Conservation (phyloP, 2,888 invertebrate species). For the Marronus borbonicus region DNA sequence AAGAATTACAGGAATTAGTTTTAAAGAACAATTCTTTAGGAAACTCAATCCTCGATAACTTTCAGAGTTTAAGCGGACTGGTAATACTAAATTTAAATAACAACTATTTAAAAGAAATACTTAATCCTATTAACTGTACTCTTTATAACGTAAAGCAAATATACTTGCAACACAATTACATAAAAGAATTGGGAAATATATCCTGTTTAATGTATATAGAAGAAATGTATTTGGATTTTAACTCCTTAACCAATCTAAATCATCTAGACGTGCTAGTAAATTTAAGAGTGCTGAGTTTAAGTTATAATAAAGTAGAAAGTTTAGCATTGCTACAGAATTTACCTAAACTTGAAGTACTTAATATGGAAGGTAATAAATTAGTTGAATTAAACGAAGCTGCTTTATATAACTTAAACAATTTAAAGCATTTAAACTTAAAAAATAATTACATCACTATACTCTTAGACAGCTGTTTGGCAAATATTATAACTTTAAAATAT, state of each 20-base stretch:
- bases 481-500: conserved; percentile 20
- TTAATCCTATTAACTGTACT: conserved; percentile 23
- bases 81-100: conserved; percentile 38
- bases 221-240: conserved; percentile 50
- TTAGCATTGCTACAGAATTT: conserved; percentile 39
- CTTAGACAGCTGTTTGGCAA: conserved; percentile 37
- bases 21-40: conserved; percentile 40
- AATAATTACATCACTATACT: conserved; percentile 49
- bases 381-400: conserved; percentile 24
- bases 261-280: not conserved
- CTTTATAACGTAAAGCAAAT: conserved; percentile 38
- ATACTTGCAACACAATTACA: conserved; percentile 46
- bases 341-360: conserved; percentile 45
- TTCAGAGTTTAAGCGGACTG: not conserved
- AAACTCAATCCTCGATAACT: conserved; percentile 5
- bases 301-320: conserved; percentile 52
- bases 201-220: conserved; percentile 49
- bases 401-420: conserved; percentile 48
- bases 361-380: conserved; percentile 53
- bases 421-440: conserved; percentile 51
- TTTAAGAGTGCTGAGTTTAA: conserved; percentile 49
- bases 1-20: conserved; percentile 36
- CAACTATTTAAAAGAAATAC: conserved; percentile 35
- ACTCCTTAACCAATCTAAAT: conserved; percentile 44
- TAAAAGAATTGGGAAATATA: conserved; percentile 31